Percentiles rank a stretch among this genome's conserved stretches.
phyloP scores from a whole-genome alignment of 2,797 vertebrate genomes.

The Chrysocyon brachyurus region DNA sequence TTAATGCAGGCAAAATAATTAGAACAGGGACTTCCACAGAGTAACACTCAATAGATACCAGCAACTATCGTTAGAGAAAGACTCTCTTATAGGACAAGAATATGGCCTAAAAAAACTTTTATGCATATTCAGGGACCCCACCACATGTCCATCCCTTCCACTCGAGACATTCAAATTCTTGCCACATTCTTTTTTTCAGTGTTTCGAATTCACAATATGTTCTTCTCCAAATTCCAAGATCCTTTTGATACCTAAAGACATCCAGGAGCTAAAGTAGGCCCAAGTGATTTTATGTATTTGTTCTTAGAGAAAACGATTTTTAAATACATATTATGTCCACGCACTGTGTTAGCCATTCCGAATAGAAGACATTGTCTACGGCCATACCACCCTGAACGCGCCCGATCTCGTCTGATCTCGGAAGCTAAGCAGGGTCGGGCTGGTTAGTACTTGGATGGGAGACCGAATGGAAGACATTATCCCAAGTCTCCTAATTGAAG shows the following conservation, averaged over 20 bases:
- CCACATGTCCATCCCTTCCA: neutral
- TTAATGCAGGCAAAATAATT: neutral
- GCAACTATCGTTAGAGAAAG: neutral
- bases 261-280: neutral
- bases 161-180: neutral
- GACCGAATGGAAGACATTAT: neutral
- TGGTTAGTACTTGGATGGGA: too few species aligned
- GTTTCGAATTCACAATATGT: neutral
- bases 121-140: neutral
- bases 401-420: too few species aligned
- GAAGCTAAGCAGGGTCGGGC: too few species aligned
- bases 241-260: neutral
- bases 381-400: too few species aligned
- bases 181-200: conserved; percentile 9
- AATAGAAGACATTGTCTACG: neutral
- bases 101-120: neutral
- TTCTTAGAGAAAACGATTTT: neutral
- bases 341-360: neutral
- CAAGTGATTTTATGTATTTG: neutral
- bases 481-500: neutral
- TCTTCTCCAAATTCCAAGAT: conserved; percentile 7
- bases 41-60: neutral
- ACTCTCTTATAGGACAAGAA: neutral
- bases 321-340: neutral
- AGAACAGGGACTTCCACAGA: neutral